phyloP scores from a whole-genome alignment of 2,888 invertebrate genomes.

The Amorpha juglandis region DNA sequence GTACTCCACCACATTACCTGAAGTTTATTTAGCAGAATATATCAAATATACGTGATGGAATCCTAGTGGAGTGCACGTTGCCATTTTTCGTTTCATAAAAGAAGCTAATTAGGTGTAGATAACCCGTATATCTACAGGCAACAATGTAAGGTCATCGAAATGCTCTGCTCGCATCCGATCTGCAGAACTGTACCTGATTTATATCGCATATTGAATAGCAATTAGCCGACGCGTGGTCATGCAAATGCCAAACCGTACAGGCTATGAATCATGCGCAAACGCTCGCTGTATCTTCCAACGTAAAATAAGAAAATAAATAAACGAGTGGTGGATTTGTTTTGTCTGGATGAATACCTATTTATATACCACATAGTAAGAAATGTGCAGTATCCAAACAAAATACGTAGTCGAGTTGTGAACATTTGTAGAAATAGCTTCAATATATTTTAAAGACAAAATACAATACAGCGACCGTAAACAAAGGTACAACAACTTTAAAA shows the following conservation, averaged over 20 bases:
- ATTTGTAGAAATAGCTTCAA: neutral
- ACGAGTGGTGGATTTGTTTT: slow-evolving; percentile 49
- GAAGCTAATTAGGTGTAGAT: slow-evolving; percentile 25
- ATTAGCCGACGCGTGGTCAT: slow-evolving; percentile 68
- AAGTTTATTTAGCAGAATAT: slow-evolving; percentile 2
- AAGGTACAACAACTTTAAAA: neutral
- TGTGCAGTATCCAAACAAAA: slow-evolving; percentile 21
- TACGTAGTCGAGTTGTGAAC: slow-evolving; percentile 5
- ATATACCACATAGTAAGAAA: slow-evolving; percentile 24
- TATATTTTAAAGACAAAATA: neutral
- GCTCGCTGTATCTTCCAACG: slow-evolving; percentile 51
- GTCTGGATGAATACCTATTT: slow-evolving; percentile 43
- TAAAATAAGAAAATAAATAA: slow-evolving; percentile 57
- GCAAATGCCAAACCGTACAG: slow-evolving; percentile 63
- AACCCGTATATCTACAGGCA: slow-evolving; percentile 26
- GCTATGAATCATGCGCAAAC: slow-evolving; percentile 68
- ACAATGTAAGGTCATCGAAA: slow-evolving; percentile 51
- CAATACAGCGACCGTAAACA: neutral
- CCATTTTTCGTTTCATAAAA: slow-evolving; percentile 10
- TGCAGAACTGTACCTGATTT: slow-evolving; percentile 62
- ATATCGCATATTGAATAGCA: slow-evolving; percentile 69
- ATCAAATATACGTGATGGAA: neutral
- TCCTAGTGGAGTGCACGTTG: neutral
- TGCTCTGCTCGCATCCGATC: slow-evolving; percentile 46
- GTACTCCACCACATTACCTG: slow-evolving; percentile 1